These are phyloP conservation scores for Micrastur ruficollis DNA, from an alignment of 2,797 vertebrate genomes.

Conservation along the genomic window DNA sequence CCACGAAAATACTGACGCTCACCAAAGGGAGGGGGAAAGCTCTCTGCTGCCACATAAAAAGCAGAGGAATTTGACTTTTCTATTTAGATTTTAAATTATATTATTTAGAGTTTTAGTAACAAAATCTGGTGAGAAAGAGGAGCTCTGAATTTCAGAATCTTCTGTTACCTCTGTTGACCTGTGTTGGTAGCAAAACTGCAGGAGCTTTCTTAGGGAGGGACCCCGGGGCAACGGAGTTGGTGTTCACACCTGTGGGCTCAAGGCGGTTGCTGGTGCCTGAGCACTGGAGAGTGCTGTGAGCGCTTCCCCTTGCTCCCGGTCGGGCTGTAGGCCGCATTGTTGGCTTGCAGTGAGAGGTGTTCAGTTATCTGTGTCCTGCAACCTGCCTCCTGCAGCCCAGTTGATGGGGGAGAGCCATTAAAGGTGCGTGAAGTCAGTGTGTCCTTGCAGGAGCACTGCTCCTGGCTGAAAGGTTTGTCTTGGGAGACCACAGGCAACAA, in stretches of 20 bases:
- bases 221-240: accelerated
- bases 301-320: accelerated
- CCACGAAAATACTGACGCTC: neutral
- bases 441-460: neutral
- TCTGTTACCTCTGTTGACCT: accelerated
- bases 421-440: accelerated
- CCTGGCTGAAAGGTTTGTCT: neutral
- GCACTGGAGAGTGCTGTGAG: neutral
- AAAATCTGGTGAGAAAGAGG: neutral
- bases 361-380: neutral
- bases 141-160: neutral
- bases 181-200: accelerated
- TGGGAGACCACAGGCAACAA: neutral
- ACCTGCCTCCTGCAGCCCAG: accelerated
- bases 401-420: neutral
- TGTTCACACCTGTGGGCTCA: neutral
- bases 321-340: neutral
- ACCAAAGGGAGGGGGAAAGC: neutral
- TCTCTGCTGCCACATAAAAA: neutral
- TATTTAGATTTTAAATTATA: neutral
- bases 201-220: neutral
- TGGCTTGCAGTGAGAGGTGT: neutral
- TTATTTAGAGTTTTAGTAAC: neutral
- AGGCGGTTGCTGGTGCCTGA: accelerated
- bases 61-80: neutral